Percentiles rank a stretch among this genome's conserved stretches.
Evolutionary conservation across 2,888 invertebrate species (phyloP).

Genomic region (Sepioteuthis lessoniana): DNA sequence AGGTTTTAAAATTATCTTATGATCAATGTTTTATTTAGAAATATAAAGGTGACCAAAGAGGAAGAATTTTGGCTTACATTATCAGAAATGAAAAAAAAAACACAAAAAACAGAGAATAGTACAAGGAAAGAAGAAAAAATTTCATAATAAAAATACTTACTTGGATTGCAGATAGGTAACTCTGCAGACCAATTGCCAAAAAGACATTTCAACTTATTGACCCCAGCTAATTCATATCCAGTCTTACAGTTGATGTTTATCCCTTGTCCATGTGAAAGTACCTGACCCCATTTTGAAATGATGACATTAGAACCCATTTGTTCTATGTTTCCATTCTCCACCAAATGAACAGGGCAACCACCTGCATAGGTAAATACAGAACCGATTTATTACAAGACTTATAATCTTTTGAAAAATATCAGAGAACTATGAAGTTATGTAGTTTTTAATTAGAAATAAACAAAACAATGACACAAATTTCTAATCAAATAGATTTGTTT

Average conservation of each 20-base stretch:
- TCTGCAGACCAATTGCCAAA: constrained; percentile 41
- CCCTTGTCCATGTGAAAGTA: neutral
- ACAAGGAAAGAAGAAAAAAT: neutral
- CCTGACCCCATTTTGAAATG: neutral
- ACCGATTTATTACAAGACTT: too few species aligned
- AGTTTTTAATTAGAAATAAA: too few species aligned
- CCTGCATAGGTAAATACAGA: neutral
- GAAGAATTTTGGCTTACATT: neutral
- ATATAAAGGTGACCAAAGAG: neutral
- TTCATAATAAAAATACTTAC: neutral
- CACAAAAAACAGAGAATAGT: neutral
- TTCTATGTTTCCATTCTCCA: neutral
- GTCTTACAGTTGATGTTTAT: neutral
- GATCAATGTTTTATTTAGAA: neutral
- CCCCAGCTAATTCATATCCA: neutral
- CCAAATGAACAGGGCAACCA: neutral
- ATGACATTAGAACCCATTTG: too few species aligned
- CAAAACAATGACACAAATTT: too few species aligned
- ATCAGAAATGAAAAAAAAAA: neutral
- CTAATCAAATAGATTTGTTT: too few species aligned
- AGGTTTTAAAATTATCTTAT: too few species aligned
- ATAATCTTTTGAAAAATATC: too few species aligned
- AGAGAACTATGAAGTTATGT: too few species aligned
- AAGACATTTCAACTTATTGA: neutral
- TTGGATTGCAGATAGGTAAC: constrained; percentile 3